These are phyloP conservation scores for Pelochelys cantorii DNA, from an alignment of 2,797 vertebrate genomes.

Conservation along the genomic window DNA sequence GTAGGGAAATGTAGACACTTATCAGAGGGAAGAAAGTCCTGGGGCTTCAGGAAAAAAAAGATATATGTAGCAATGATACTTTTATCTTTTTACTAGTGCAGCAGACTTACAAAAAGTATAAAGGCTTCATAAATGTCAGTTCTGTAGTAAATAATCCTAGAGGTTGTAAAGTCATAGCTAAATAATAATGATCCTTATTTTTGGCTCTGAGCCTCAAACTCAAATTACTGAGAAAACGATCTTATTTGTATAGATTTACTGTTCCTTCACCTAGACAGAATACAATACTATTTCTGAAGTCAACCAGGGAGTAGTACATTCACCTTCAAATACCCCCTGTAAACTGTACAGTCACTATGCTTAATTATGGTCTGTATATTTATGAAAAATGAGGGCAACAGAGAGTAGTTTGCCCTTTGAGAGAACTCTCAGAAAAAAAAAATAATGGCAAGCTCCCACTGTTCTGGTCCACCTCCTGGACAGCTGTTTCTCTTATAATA, in stretches of 20 bases:
- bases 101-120: constrained; percentile 19
- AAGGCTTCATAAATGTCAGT: constrained; percentile 55
- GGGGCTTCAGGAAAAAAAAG: constrained; percentile 28
- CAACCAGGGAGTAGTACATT: background rate
- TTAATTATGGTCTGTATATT: background rate
- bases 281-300: background rate
- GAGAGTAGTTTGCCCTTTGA: background rate
- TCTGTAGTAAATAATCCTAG: constrained; percentile 37
- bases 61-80: constrained; percentile 32
- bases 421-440: background rate
- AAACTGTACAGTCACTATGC: background rate
- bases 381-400: background rate
- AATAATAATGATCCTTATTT: constrained; percentile 13
- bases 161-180: constrained; percentile 29
- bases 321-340: background rate
- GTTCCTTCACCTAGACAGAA: constrained; percentile 10
- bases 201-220: background rate
- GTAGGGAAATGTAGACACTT: background rate
- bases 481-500: background rate
- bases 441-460: background rate
- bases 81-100: constrained; percentile 38
- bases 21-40: constrained; percentile 28
- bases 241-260: constrained; percentile 25
- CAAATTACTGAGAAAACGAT: background rate
- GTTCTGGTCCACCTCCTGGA: background rate